Conservation (phyloP, 2,888 invertebrate genomes). For the Drosophila maculinotata region DNA sequence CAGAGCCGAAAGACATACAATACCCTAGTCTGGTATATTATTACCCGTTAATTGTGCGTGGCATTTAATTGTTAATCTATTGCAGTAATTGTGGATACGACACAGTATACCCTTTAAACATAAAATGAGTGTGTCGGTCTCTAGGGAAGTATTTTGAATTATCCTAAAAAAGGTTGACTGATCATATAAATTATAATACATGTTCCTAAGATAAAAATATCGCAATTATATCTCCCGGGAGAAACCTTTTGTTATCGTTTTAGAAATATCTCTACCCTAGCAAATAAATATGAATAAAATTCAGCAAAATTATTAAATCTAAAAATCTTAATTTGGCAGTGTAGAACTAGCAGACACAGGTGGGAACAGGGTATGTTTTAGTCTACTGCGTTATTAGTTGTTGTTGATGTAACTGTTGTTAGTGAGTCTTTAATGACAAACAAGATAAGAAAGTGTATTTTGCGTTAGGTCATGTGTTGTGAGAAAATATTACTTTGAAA, state of each 20-base stretch:
- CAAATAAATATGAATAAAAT: no score
- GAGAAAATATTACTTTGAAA: conserved; percentile 38
- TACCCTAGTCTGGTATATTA: conserved; percentile 45
- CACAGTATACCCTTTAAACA: background rate
- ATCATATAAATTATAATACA: no score
- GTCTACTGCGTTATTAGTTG: background rate
- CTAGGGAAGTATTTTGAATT: no score
- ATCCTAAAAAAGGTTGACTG: no score
- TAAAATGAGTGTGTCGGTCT: background rate
- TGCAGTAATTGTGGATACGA: conserved; percentile 4
- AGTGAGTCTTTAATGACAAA: conserved; percentile 22
- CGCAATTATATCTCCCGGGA: no score
- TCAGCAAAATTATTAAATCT: no score
- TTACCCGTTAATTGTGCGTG: conserved; percentile 73
- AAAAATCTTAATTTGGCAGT: background rate
- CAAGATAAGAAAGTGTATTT: conserved; percentile 44
- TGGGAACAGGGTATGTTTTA: background rate
- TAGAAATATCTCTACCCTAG: no score
- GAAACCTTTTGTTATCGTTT: no score
- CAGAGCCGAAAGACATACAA: conserved; percentile 9
- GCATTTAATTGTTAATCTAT: conserved; percentile 78
- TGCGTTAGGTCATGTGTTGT: conserved; percentile 34
- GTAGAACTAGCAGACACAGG: background rate
- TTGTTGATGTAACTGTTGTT: background rate
- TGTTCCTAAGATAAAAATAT: no score